These are phyloP conservation scores for Zalophus californianus DNA, from an alignment of 2,797 vertebrate genomes.

Conservation along the genomic window DNA sequence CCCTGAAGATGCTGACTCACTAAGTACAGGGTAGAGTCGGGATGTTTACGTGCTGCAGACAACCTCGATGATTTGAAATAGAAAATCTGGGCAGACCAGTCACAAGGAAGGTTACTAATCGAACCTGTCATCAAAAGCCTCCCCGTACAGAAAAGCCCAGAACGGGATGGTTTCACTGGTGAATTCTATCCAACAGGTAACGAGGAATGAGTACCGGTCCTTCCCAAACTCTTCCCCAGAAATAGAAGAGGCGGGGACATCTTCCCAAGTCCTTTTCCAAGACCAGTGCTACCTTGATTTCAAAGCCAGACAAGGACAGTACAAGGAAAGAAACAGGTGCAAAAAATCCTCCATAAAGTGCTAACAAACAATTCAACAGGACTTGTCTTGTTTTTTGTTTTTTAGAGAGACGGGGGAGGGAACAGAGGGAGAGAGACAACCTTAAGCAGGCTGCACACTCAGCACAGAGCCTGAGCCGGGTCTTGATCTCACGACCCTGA, in stretches of 20 bases:
- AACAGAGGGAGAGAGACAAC: background rate
- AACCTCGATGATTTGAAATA: background rate
- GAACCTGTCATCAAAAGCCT: background rate
- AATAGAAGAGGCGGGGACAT: background rate
- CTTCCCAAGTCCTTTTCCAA: background rate
- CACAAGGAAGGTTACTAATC: background rate
- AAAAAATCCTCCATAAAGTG: background rate
- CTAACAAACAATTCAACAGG: background rate
- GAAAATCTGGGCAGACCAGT: background rate
- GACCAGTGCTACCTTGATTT: background rate
- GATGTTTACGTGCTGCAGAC: fast-evolving
- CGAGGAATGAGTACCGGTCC: background rate
- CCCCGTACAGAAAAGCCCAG: background rate
- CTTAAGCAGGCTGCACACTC: background rate
- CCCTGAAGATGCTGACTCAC: background rate
- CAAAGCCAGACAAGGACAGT: background rate
- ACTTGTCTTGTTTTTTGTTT: background rate
- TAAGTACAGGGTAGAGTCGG: background rate
- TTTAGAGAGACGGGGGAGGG: background rate
- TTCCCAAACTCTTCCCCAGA: background rate
- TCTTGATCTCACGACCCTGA: too few relatives aligned
- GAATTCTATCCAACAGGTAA: background rate
- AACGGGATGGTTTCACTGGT: background rate
- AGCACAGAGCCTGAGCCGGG: background rate
- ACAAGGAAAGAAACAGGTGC: background rate